Conservation (phyloP, 2,888 invertebrate genomes). For the Agrotis clavis region DNA sequence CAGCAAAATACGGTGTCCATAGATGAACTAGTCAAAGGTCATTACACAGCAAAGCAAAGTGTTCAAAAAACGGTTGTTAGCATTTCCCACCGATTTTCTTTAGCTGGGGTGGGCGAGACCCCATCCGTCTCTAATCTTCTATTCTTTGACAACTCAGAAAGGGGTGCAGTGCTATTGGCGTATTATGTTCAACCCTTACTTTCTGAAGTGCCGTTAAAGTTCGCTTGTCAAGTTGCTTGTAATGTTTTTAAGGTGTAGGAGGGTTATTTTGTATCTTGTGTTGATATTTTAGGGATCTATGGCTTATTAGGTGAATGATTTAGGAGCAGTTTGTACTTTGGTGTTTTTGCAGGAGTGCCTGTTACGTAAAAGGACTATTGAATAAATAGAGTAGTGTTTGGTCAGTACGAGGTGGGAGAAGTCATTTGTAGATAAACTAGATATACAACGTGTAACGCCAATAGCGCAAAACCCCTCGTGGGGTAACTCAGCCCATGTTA, state of each 20-base stretch:
- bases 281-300: slow-evolving; percentile 20
- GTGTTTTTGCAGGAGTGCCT: too few relatives aligned
- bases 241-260: slow-evolving; percentile 48
- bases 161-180: slow-evolving; percentile 59
- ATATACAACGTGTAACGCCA: too few relatives aligned
- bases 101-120: slow-evolving; percentile 67
- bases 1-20: too few relatives aligned
- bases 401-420: too few relatives aligned
- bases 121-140: slow-evolving; percentile 70
- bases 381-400: not conserved
- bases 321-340: not conserved
- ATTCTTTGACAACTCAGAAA: slow-evolving; percentile 62
- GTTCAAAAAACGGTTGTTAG: slow-evolving; percentile 73
- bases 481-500: too few relatives aligned
- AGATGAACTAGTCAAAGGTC: too few relatives aligned
- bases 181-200: slow-evolving; percentile 59
- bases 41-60: too few relatives aligned
- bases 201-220: slow-evolving; percentile 59
- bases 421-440: too few relatives aligned
- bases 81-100: slow-evolving; percentile 75
- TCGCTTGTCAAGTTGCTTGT: slow-evolving; percentile 51
- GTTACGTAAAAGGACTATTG: too few relatives aligned
- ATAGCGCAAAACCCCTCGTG: too few relatives aligned
- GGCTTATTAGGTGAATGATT: not conserved
- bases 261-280: slow-evolving; percentile 27